Percentiles rank a stretch among this genome's conserved stretches.
These are phyloP conservation scores for Choreutis nemorana DNA, from an alignment of 2,888 invertebrate genomes.

Conservation along the genomic window DNA sequence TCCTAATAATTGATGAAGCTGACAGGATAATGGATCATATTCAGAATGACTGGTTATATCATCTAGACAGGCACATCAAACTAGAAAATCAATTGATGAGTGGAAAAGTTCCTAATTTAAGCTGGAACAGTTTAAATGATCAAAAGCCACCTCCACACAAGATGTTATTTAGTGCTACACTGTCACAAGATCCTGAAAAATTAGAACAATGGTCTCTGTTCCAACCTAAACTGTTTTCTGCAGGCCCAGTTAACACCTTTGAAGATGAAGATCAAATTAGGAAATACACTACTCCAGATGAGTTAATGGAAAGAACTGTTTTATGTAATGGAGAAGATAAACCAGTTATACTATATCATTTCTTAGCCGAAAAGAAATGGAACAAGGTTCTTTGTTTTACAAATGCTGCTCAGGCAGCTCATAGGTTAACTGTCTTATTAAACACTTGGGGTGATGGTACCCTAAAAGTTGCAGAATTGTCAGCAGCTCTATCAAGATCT, in stretches of 20 bases:
- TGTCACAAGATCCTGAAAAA: conserved; percentile 96
- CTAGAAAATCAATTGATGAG: conserved; percentile 55
- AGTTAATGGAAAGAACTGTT: conserved; percentile 75
- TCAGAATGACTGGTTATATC: conserved; percentile 90
- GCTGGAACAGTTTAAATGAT: conserved; percentile 47
- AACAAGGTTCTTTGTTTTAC: conserved; percentile 90
- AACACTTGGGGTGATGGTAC: conserved; percentile 65
- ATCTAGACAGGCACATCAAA: conserved; percentile 76
- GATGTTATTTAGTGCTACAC: conserved; percentile 95
- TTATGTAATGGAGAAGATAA: conserved; percentile 74
- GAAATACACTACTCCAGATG: conserved; percentile 84
- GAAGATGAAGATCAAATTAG: conserved; percentile 58
- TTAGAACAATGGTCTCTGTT: conserved; percentile 88
- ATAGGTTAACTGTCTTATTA: conserved; percentile 74
- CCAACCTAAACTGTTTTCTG: conserved; percentile 90
- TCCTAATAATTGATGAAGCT: conserved; percentile 95
- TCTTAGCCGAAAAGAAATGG: conserved; percentile 71
- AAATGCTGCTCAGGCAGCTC: conserved; percentile 81
- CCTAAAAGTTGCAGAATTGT: conserved; percentile 70
- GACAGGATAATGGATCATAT: conserved; percentile 93
- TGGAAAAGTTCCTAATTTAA: conserved; percentile 57
- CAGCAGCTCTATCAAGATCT: conserved; percentile 68
- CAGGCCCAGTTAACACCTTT: conserved; percentile 51
- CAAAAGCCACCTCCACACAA: conserved; percentile 78
- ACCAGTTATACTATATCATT: conserved; percentile 80